Base-by-base conservation (phyloP, 2,888 invertebrate genomes). In the Meandrusa payeni region DNA sequence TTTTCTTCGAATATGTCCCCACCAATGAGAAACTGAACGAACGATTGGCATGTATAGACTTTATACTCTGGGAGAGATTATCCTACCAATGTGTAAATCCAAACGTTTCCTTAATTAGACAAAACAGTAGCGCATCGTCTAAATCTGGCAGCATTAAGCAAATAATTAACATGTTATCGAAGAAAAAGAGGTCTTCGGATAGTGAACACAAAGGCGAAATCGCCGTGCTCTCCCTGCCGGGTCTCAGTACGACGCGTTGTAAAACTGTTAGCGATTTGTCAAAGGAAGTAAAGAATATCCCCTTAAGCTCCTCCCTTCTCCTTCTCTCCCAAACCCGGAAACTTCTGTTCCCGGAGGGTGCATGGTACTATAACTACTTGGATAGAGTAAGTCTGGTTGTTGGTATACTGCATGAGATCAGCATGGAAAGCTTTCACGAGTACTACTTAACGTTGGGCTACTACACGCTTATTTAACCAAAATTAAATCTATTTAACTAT, bases 301-400 rank as follows among this genome's bases (percentile, higher is more conserved):
- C 85, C 15, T 57, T 83, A 23, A 70, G 62, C 51, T 76, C 80
- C 2, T 80, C 85, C 47, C 60, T 85, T n/a, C 60, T 79, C 1
- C 68, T 86, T 1, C 47, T 85, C 2, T 74, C 75, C 55, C 85
- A 85, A 60, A 82, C 82, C 41, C 65, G 74, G 41, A 74, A 63
- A 27, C 67, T 85, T 17, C 61, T 85, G 12, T 58, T 47, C 43
- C 76, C 81, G 9, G 80, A 81, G 32, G 82, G 75, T 75, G 80
- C 79, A 78, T 86, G 85, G 85, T 86, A 86, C 74, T 86, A 69
- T 85, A 73, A 80, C 61, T 85, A 82, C 64, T 69, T 85, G 72
- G 78, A 83, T 69, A 54, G 77, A 72, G 86, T 86, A 85, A 86
- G 86, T 86, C 65, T 72, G 69, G 68, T 65, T 64, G 66, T 69